Evolutionary conservation across 2,797 vertebrate species (phyloP).

Genomic region (Zenarchopterus dispar): DNA sequence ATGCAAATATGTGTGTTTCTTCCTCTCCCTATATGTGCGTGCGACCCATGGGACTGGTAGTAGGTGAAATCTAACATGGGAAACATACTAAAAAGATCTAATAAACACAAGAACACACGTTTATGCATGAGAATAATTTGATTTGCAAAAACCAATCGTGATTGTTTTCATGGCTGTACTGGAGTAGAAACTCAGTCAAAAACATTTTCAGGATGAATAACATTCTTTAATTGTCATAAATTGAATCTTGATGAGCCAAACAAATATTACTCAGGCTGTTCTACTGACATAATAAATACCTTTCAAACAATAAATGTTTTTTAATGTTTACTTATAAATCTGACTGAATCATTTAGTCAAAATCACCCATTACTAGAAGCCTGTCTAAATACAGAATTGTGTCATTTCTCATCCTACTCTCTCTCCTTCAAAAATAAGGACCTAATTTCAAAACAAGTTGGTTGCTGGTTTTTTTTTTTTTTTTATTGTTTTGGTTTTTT

Average conservation of each 20-base stretch:
- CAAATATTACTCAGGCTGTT: background rate
- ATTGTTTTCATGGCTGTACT: background rate
- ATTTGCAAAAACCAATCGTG: background rate
- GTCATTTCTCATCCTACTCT: background rate
- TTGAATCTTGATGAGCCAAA: constrained; percentile 1
- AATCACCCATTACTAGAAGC: background rate
- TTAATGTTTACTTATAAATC: background rate
- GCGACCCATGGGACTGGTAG: constrained; percentile 41
- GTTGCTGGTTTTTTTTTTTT: too few species aligned
- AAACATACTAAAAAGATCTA: constrained; percentile 43
- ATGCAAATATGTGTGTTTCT: constrained; percentile 67
- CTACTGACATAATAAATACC: too few species aligned
- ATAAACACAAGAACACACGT: background rate
- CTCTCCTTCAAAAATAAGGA: too few species aligned
- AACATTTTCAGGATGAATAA: background rate
- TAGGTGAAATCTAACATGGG: constrained; percentile 56
- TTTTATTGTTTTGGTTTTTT: too few species aligned
- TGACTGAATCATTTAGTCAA: background rate
- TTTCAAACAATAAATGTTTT: too few species aligned
- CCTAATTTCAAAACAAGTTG: background rate
- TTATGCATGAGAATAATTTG: constrained; percentile 3
- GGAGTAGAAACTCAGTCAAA: background rate
- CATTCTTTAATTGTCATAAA: background rate
- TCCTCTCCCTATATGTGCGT: constrained; percentile 1
- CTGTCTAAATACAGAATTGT: background rate